Base-by-base conservation (phyloP, 2,797 vertebrate species). In the Poeciliopsis turneri region DNA sequence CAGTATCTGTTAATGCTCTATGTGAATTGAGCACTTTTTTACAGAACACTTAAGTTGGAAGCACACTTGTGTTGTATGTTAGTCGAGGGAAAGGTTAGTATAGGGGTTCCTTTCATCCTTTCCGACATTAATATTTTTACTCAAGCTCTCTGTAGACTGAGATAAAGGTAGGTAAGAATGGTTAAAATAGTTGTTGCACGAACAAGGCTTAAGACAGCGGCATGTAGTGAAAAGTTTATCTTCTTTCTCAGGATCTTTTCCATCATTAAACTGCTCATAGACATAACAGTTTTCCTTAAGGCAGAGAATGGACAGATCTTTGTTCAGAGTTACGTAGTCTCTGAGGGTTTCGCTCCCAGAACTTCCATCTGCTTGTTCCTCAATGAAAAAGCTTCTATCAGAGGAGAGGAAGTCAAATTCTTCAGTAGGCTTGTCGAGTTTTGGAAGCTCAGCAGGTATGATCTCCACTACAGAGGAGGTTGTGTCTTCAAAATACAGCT, bases 251-350 rank as follows among this genome's bases (percentile, higher is more conserved):
- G 23, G 33, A 15, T 73, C 39, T 82, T 73, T 76, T 53, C 79
- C 77, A 69, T 85, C 88, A 39, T 15, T 46, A 25, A 82, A 72
- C 39, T 90, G 75, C 41, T 89, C 78, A 11, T 81, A 86, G 43
- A 95, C 81, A 23, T 95, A 94, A 68, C 84, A 88, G 75, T 96
- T 96, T 49, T 87, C 89, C 47, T 74, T 86, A 12, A 87, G 76
- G 75, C 85, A 88, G 15, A 86, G 57, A 23, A 91, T 33, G 39
- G 71, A 15, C 3, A 86, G 79, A 23, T 92, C 85, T 41, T 84
- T 91, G 84, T 90, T 95, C 69, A 96, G 86, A 77, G 94, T 93
- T 45, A 96, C 95, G 0, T 96, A 97, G 82, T 96, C 95, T 23
- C 87, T 91, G 76, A 78, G 92, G 72, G 81, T 47, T 33, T 92